Base-by-base conservation (phyloP, 1,140 invertebrate species). In the Heliothis virescens region DNA sequence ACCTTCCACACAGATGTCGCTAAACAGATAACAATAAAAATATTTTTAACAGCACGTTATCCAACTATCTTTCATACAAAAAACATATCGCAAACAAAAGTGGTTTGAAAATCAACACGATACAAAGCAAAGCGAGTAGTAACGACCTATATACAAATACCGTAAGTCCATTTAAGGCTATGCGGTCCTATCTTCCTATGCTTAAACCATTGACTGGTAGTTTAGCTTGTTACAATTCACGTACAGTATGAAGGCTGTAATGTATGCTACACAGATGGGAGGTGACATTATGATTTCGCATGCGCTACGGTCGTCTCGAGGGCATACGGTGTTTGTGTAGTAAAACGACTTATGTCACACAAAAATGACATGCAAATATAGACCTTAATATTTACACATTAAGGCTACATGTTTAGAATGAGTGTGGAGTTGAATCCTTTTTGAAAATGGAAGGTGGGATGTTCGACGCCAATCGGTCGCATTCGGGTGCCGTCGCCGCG, bases 401-500 rank as follows among this genome's bases (percentile, higher is more conserved):
- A 55, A 18, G 53, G 29, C 4, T 34, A 73, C 12, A 52, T 18
- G 13, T 1, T 62, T 47, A 3, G 2, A 13, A 3, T 5, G n/a
- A 15, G 29, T 21, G 1, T 13, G 13, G 71, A 59, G 26, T 15
- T 60, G 26, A 55, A n/a, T 48, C 41, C 41, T 57, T 77, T 79
- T 74, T 74, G 12, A 41, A 67, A 80, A 81, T 67, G 26, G 73
- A 69, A 62, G 55, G 69, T 41, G 63, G 57, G 53, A 41, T 15
- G 76, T 57, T 83, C 82, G 84, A 62, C 67, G 75, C 62, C 76
- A 72, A 71, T 87, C 86, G 86, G 86, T 67, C 53, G 84, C 83
- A 87, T 84, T 87, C 86, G 86, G 86, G 82, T 79, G 82, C 82
- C 76, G 85, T 85, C 86, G 84, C 11, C 82, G 79, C 82, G 84